phyloP scores from a whole-genome alignment of 1,140 invertebrate species.

The Zaprionus vittiger region DNA sequence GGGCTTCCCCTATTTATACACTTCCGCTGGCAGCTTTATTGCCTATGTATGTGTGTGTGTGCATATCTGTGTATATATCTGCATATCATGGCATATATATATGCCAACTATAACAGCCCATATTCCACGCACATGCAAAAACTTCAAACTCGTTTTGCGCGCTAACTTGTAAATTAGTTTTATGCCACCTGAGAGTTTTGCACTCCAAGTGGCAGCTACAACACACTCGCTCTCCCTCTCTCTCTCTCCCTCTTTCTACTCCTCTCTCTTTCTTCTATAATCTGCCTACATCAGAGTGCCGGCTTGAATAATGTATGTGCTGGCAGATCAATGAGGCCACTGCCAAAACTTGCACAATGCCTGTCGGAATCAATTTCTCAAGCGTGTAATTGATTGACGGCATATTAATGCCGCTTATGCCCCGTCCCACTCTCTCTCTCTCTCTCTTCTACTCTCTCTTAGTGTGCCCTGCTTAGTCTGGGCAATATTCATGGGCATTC shows the following conservation, averaged over 20 bases:
- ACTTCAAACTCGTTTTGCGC: slow-evolving; percentile 46
- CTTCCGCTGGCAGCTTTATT: slow-evolving; percentile 44
- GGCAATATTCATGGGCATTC: not conserved
- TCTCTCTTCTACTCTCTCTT: not conserved
- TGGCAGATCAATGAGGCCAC: slow-evolving; percentile 1
- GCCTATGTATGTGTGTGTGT: not conserved
- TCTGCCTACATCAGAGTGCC: not conserved
- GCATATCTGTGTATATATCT: not conserved
- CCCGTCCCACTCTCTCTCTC: not conserved
- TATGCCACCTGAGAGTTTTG: slow-evolving; percentile 36
- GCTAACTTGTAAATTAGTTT: slow-evolving; percentile 61
- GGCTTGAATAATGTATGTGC: slow-evolving; percentile 3
- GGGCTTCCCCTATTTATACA: slow-evolving; percentile 41
- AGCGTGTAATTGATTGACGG: slow-evolving; percentile 7
- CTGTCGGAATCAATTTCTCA: slow-evolving; percentile 10
- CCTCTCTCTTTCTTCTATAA: not conserved
- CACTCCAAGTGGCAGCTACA: not conserved
- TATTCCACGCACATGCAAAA: slow-evolving; percentile 35
- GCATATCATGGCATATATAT: not conserved
- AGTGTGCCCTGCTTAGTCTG: not conserved
- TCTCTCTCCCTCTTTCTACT: not conserved
- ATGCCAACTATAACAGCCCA: not conserved
- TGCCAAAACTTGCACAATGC: slow-evolving; percentile 10
- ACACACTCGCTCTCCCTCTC: not conserved
- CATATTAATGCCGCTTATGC: slow-evolving; percentile 4